phyloP scores from a whole-genome alignment of 2,888 invertebrate genomes.

The Drosophila austrosaltans region DNA sequence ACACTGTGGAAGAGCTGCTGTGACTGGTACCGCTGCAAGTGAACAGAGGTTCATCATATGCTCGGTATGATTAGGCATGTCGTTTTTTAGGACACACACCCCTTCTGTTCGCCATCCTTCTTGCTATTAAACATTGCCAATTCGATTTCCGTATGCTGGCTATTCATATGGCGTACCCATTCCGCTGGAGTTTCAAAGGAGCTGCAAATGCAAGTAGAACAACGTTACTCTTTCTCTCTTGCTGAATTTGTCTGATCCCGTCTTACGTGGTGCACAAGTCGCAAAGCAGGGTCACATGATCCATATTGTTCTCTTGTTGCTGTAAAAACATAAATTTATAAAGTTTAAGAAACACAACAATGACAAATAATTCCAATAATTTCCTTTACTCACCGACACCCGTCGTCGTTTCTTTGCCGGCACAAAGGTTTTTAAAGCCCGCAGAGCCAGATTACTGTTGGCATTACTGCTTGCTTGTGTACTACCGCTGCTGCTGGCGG shows the following conservation, averaged over 20 bases:
- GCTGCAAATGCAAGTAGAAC: conserved; percentile 49
- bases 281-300: conserved; percentile 90
- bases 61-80: conserved; percentile 62
- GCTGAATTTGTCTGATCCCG: not conserved
- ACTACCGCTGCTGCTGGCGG: conserved; percentile 43
- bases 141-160: conserved; percentile 91
- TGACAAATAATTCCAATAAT: no score
- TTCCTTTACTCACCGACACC: conserved; percentile 84
- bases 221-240: not conserved
- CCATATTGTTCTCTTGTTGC: conserved; percentile 86
- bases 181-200: conserved; percentile 91
- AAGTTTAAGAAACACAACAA: not conserved
- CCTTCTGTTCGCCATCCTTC: conserved; percentile 80
- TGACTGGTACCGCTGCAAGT: conserved; percentile 57
- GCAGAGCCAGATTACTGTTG: conserved; percentile 50
- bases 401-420: conserved; percentile 84
- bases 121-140: conserved; percentile 86
- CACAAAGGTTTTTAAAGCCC: conserved; percentile 77
- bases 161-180: conserved; percentile 94
- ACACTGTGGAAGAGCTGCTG: conserved; percentile 31
- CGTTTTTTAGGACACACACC: conserved; percentile 87
- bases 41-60: conserved; percentile 65
- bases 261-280: conserved; percentile 89
- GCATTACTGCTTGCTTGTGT: conserved; percentile 26
- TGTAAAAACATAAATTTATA: conserved; percentile 41